Evolutionary conservation across 2,797 vertebrate genomes (phyloP), one percentile per base, ranked within the genome.

Genomic region (Danio jaintianensis): DNA sequence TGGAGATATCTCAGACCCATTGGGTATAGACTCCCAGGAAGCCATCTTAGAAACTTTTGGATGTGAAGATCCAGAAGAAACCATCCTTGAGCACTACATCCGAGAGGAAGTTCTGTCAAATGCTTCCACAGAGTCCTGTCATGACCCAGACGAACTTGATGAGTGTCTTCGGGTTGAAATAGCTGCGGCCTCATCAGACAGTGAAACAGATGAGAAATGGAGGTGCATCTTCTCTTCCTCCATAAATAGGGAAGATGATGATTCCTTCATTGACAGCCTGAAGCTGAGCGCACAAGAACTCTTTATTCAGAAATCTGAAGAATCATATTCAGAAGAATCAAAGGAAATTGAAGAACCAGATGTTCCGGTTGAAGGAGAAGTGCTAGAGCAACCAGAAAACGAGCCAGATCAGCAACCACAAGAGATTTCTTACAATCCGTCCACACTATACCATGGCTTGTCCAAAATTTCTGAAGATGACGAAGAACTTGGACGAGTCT

Each of bases 181-280:
- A 58, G 92, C 89, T 36, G 93, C 85, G 1, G 88, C 81, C 8
- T 93, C 91, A 0, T 93, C 93, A n/a, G 93, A 95, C 68, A 90
- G 90, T 73, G 94, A 95, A 4, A 82, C 78, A 0, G 92, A 94
- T 52, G 94, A 95, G 3, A 95, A 93, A 85, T 95, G 94, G 94
- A 91, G 94, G 87, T 78, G 90, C 7, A 93, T 95, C 84, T 95
- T 95, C 82, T 94, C 94, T 12, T 95, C 94, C 9, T 94, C 94
- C 8, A 94, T 95, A 80, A 95, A 95, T 78, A 94, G 83, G 85
- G 94, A 95, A 86, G 94, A 94, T 11, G 94, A 95, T 47, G 94
- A 95, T 83, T 93, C 93, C 47, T 95, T 94, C 80, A 85, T 94
- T 83, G 94, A 94, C 78, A 92, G 87, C 77, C 92, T 94, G 67